phyloP scores from a whole-genome alignment of 2,797 vertebrate species.

The Strix occidentalis region DNA sequence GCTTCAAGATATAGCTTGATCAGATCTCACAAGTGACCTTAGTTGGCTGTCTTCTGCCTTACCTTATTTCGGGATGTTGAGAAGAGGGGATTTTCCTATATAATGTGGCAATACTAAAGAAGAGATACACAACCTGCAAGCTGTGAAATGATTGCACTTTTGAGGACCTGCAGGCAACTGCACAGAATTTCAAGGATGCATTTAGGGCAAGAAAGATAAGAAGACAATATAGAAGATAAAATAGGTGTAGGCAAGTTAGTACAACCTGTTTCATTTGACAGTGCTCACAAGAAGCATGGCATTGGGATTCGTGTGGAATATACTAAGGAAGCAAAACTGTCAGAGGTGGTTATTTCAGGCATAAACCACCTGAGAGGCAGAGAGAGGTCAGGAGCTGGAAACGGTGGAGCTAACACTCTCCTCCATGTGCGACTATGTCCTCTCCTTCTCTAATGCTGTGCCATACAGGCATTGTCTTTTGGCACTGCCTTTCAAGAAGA shows the following conservation, averaged over 20 bases:
- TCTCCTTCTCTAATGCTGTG: rapidly evolving
- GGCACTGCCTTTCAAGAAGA: neutral
- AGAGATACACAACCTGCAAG: neutral
- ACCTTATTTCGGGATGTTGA: neutral
- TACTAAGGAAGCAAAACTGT: neutral
- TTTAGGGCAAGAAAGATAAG: neutral
- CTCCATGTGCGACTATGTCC: rapidly evolving
- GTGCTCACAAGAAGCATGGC: neutral
- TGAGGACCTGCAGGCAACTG: neutral
- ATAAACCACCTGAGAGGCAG: neutral
- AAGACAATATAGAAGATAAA: neutral
- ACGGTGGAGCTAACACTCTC: neutral
- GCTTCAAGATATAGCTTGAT: neutral
- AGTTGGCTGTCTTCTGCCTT: neutral
- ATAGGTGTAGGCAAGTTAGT: neutral
- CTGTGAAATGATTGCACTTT: neutral
- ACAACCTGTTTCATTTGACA: neutral
- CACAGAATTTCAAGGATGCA: neutral
- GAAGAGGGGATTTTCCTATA: neutral
- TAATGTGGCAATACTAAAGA: neutral
- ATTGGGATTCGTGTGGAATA: neutral
- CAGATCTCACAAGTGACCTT: neutral
- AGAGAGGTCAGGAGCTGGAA: neutral
- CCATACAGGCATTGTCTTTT: neutral
- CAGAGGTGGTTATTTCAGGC: neutral